Evolutionary conservation across 2,888 invertebrate genomes (phyloP).

Genomic region (Cerceris rybyensis): DNA sequence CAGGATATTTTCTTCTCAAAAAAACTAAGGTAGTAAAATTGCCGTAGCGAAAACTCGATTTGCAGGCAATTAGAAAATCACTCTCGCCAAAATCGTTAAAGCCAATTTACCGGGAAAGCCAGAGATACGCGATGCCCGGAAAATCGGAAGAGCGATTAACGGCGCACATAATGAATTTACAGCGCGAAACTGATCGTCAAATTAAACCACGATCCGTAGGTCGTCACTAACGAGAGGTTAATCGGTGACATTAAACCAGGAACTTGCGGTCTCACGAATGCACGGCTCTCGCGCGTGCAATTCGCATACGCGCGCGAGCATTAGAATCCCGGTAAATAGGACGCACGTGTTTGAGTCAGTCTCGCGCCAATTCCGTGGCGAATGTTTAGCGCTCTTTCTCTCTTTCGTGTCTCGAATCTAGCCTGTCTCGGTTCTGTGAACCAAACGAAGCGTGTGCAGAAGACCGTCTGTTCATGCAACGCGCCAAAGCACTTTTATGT

Average conservation of each 20-base stretch:
- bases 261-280: slow-evolving; percentile 7
- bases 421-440: not conserved
- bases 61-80: too few species aligned
- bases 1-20: too few species aligned
- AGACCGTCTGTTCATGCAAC: not conserved
- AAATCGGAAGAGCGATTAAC: slow-evolving; percentile 12
- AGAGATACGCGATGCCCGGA: not conserved
- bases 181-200: slow-evolving; percentile 44
- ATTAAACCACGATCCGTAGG: slow-evolving; percentile 42
- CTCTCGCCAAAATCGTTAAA: too few species aligned
- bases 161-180: slow-evolving; percentile 34
- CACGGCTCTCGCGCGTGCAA: slow-evolving; percentile 11
- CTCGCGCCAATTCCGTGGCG: slow-evolving; percentile 47
- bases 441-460: not conserved
- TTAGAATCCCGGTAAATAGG: slow-evolving; percentile 48
- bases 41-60: too few species aligned
- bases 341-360: slow-evolving; percentile 53
- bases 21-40: too few species aligned
- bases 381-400: slow-evolving; percentile 1
- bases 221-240: slow-evolving; percentile 51
- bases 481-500: slow-evolving; percentile 1
- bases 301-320: slow-evolving; percentile 26
- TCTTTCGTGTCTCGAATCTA: not conserved
- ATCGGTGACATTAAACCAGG: slow-evolving; percentile 41
- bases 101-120: not conserved